Conservation (phyloP, 1,140 invertebrate species). For the Drepana arcuata region DNA sequence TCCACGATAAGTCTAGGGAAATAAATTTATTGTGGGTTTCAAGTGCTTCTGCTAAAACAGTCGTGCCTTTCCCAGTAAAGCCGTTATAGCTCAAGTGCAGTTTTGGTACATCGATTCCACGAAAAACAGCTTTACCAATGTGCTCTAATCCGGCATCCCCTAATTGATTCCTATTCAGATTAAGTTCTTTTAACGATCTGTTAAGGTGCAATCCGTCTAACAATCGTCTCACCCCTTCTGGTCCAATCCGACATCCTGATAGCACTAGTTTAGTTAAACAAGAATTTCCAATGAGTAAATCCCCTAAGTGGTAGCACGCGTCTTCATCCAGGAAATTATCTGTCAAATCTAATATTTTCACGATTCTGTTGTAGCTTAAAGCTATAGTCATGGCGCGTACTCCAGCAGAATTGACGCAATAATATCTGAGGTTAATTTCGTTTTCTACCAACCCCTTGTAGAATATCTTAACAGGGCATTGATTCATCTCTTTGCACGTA, state of each 20-base stretch:
- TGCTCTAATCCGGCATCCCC: constrained; percentile 46
- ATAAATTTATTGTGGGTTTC: constrained; percentile 53
- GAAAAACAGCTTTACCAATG: constrained; percentile 36
- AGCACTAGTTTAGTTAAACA: constrained; percentile 51
- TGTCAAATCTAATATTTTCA: constrained; percentile 48
- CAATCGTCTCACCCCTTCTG: constrained; percentile 37
- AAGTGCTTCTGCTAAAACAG: constrained; percentile 45
- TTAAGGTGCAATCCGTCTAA: constrained; percentile 34
- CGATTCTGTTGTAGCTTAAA: constrained; percentile 48
- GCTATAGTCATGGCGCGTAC: constrained; percentile 49
- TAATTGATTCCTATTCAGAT: constrained; percentile 54
- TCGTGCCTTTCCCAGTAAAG: constrained; percentile 39
- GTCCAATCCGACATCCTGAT: constrained; percentile 59
- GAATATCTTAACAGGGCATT: constrained; percentile 50
- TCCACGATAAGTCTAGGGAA: constrained; percentile 65
- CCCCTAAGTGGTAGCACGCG: constrained; percentile 49
- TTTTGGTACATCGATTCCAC: constrained; percentile 37
- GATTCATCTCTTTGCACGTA: constrained; percentile 54
- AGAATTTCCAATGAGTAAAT: constrained; percentile 57
- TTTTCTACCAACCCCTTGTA: constrained; percentile 40
- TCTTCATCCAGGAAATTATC: constrained; percentile 60
- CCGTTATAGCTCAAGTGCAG: constrained; percentile 60
- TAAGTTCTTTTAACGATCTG: constrained; percentile 33
- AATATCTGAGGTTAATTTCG: constrained; percentile 59
- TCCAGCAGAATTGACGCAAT: constrained; percentile 54